Evolutionary conservation across 2,797 vertebrate genomes (phyloP), one percentile per base, ranked within the genome.

Genomic region (Falco rusticolus): DNA sequence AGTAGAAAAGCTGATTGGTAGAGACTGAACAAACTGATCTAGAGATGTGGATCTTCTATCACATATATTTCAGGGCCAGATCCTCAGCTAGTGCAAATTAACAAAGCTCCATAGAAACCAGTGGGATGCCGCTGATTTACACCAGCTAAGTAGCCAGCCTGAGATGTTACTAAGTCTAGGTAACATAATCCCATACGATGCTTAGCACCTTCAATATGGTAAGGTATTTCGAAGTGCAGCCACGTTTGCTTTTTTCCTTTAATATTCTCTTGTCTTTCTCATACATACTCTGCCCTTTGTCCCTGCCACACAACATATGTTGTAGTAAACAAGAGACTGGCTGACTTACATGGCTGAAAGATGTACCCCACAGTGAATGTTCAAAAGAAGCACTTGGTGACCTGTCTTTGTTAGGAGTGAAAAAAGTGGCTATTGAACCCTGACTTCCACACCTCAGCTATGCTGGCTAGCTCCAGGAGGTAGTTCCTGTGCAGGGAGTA

Each of bases 21-120:
- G 83, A 43, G 47, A 61, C 56, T 74, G 94, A 93, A 74, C 33
- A 95, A 91, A 92, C 72, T 78, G 65, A 84, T 50, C 54, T 69
- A 59, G 87, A 84, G 65, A 92, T 84, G 53, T 16, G 79, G 66
- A 33, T 84, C 92, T 94, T 93, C 47, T 86, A 18, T 91, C 87
- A 87, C 79, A 95, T 33, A 43, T 96, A 78, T 84, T 87, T 89
- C 65, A 89, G 54, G 45, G 76, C 25, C 76, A 88, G 54, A 78
- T 59, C 69, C 69, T 88, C 87, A 93, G 69, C 59, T 70, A 81
- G 18, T 2, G 3, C n/a, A 88, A 92, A 94, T 88, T 92, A 81
- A 81, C 63, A 91, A 86, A 86, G 68, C 86, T 93, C 84, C 54
- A 70, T 10, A 65, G 79, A 91, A 97, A 95, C 25, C 28, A 53